These are phyloP conservation scores for Malacosoma neustria DNA, from an alignment of 2,888 invertebrate genomes.

Conservation along the genomic window DNA sequence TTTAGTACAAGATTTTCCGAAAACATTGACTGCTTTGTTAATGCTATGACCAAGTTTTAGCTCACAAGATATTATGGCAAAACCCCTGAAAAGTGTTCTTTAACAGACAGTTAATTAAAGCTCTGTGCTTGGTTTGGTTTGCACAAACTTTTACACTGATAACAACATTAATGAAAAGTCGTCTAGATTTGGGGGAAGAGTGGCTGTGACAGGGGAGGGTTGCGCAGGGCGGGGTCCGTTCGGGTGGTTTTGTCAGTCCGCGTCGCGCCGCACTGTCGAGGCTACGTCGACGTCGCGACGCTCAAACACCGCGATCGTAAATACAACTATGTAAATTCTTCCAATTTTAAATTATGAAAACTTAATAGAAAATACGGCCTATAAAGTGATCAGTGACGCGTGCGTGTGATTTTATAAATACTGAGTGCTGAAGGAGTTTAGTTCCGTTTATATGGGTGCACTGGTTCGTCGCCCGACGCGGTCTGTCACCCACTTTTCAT, in stretches of 20 bases:
- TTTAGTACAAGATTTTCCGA: no score
- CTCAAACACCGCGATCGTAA: conserved; percentile 32
- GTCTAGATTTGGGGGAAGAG: conserved; percentile 60
- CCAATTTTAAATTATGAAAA: conserved; percentile 22
- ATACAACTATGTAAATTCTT: conserved; percentile 24
- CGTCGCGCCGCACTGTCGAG: conserved; percentile 40
- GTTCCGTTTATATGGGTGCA: conserved; percentile 56
- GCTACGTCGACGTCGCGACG: conserved; percentile 38
- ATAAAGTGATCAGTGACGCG: conserved; percentile 40
- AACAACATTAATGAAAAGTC: conserved; percentile 72
- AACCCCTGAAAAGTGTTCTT: conserved; percentile 36
- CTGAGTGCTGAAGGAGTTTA: conserved; percentile 37
- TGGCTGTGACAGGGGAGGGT: conserved; percentile 53
- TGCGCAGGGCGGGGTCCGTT: conserved; percentile 42
- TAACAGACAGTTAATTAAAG: conserved; percentile 69
- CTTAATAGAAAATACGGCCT: conserved; percentile 19
- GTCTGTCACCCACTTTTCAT: conserved; percentile 49
- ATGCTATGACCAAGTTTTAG: no score
- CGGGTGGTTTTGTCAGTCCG: conserved; percentile 47
- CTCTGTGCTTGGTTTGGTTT: conserved; percentile 58
- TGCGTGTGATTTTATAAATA: conserved; percentile 37
- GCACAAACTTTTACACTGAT: conserved; percentile 64
- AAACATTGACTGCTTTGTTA: no score
- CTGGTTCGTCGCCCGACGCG: conserved; percentile 41
- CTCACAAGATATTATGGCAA: no score